Conservation (phyloP, 2,113 vertebrate species). For the Chionis minor region DNA sequence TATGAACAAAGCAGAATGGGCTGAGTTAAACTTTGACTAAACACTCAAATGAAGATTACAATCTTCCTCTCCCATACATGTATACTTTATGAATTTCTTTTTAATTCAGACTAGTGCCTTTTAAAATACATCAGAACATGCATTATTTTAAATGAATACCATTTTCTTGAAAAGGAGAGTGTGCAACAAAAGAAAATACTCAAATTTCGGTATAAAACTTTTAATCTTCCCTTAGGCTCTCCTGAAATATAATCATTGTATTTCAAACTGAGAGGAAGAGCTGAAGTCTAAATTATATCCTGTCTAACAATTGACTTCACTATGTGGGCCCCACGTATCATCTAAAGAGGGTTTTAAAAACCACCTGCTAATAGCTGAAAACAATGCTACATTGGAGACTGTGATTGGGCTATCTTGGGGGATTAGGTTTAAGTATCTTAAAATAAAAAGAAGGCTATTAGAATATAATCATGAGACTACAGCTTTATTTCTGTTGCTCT, state of each 20-base stretch:
- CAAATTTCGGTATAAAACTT: constrained; percentile 60
- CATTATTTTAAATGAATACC: constrained; percentile 44
- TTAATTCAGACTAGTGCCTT: constrained; percentile 1
- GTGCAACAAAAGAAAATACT: constrained; percentile 54
- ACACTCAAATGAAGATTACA: not conserved
- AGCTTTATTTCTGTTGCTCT: not conserved
- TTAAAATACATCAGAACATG: constrained; percentile 28
- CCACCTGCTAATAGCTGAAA: constrained; percentile 39
- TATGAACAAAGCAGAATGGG: not conserved
- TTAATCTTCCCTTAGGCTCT: constrained; percentile 48
- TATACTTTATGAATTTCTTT: constrained; percentile 44
- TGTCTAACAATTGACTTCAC: constrained; percentile 58
- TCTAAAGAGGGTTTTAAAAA: constrained; percentile 40
- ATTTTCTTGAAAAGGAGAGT: constrained; percentile 13
- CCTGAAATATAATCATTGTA: constrained; percentile 53
- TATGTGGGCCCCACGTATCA: not conserved
- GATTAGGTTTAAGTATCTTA: not conserved
- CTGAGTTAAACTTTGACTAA: not conserved
- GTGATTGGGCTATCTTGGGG: not conserved
- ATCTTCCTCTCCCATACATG: not conserved
- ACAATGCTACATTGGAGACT: not conserved
- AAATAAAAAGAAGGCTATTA: constrained; percentile 42
- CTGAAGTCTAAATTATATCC: constrained; percentile 64
- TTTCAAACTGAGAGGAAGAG: constrained; percentile 48
- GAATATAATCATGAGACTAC: not conserved